Evolutionary conservation across 2,797 vertebrate genomes (phyloP).

Genomic region (Acomys russatus): DNA sequence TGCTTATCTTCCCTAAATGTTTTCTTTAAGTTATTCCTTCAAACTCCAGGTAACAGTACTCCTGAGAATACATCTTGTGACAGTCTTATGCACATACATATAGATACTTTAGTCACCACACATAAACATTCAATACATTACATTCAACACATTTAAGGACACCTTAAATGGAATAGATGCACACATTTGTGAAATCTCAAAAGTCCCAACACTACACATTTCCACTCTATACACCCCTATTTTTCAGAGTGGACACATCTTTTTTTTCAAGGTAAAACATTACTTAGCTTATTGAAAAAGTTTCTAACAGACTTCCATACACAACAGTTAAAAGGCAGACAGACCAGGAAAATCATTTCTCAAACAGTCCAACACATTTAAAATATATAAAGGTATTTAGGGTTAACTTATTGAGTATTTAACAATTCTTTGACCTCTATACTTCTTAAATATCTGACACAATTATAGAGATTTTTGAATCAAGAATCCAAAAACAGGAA

Average conservation of each 20-base stretch:
- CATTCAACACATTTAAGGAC: slow-evolving; percentile 83
- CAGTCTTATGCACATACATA: slow-evolving; percentile 82
- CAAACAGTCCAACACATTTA: slow-evolving; percentile 65
- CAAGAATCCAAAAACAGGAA: slow-evolving; percentile 61
- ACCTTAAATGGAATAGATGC: slow-evolving; percentile 74
- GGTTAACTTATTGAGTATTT: slow-evolving; percentile 59
- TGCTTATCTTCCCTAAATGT: slow-evolving; percentile 33
- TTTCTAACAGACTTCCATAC: slow-evolving; percentile 27
- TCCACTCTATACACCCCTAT: slow-evolving; percentile 78
- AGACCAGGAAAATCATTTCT: slow-evolving; percentile 14
- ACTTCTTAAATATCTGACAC: slow-evolving; percentile 80
- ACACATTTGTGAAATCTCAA: slow-evolving; percentile 72
- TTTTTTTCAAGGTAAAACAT: slow-evolving; percentile 73
- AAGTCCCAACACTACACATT: slow-evolving; percentile 67
- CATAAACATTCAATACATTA: slow-evolving; percentile 82
- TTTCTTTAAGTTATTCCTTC: slow-evolving; percentile 69
- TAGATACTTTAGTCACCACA: slow-evolving; percentile 78
- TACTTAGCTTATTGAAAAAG: slow-evolving; percentile 76
- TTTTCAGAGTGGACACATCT: slow-evolving; percentile 72
- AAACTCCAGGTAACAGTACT: slow-evolving; percentile 82
- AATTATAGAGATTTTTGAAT: slow-evolving; percentile 74
- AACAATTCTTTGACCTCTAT: slow-evolving; percentile 52
- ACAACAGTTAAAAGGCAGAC: not conserved
- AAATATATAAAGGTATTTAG: slow-evolving; percentile 69
- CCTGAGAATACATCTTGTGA: slow-evolving; percentile 85